Percentiles rank a stretch among this genome's conserved stretches.
phyloP scores from a whole-genome alignment of 2,888 invertebrate species.

The Gandaritis pyraliata region DNA sequence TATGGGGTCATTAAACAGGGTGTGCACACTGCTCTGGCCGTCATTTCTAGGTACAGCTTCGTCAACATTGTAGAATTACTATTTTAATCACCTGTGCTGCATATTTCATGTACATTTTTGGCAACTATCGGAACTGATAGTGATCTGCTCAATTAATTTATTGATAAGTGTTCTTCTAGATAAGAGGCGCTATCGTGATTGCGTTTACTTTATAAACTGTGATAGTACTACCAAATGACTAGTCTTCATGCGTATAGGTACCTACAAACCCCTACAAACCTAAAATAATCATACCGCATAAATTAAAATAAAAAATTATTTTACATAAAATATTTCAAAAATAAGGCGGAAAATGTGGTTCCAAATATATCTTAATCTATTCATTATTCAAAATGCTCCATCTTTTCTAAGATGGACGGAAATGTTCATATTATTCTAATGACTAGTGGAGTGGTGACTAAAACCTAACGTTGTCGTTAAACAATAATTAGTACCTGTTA shows the following conservation, averaged over 20 bases:
- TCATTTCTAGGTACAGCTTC: conserved; percentile 14
- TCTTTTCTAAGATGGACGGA: conserved; percentile 26
- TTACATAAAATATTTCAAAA: conserved; percentile 16
- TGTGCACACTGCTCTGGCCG: conserved; percentile 21
- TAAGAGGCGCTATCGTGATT: conserved; percentile 49
- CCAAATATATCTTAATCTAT: conserved; percentile 25
- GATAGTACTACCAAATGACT: conserved; percentile 31
- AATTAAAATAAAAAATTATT: conserved; percentile 1
- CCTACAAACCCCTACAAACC: conserved; percentile 14
- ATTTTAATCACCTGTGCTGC: conserved; percentile 20
- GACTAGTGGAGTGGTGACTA: conserved; percentile 34
- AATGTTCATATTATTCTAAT: conserved; percentile 28
- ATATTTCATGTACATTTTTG: conserved; percentile 27
- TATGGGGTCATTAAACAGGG: conserved; percentile 35
- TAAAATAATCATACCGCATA: conserved; percentile 3
- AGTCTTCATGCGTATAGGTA: too few relatives aligned
- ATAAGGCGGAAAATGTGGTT: conserved; percentile 40
- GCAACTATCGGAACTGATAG: conserved; percentile 37
- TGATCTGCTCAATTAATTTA: conserved; percentile 50
- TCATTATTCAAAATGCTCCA: conserved; percentile 12
- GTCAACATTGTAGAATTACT: conserved; percentile 22
- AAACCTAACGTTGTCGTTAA: conserved; percentile 22
- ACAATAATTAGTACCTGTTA: background rate
- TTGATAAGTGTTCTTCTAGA: conserved; percentile 46
- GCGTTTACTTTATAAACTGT: conserved; percentile 24